Evolutionary conservation across 2,113 vertebrate genomes (phyloP), one percentile per base, ranked within the genome.

Genomic region (Cyphomyrus discorhynchus): DNA sequence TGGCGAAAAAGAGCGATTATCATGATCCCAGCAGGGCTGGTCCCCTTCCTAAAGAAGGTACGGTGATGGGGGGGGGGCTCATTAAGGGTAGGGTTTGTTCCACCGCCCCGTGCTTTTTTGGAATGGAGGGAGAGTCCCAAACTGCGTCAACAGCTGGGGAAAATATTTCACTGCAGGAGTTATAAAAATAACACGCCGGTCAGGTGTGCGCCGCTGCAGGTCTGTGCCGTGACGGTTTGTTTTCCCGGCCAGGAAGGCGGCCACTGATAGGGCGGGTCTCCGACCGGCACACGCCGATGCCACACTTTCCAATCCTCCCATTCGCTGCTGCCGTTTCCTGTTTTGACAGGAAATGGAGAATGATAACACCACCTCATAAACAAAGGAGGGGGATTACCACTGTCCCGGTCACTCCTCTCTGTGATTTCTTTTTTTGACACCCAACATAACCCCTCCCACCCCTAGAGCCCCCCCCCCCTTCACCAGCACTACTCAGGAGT

Each of bases 341-440:
- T 96, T 96, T 95, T 95, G 94, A 95, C 94, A 94, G 95, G 95
- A 96, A 96, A 94, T 93, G 92, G 93, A 92, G 92, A 93, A 94
- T 92, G 95, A 95, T 95, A 94, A 93, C 93, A 93, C 86, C 62
- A 92, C 89, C 91, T 66, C 89, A 91, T 93, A 96, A 95, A 96
- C 94, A 95, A 84, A 89, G 45, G 93, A 93, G 89, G 88, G 92
- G 90, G 92, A 91, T 91, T 90, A 91, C 92, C 92, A 93, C 91
- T 88, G 89, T 93, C 92, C 93, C 92, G 92, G 90, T 93, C 52
- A 46, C 84, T 88, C 90, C 92, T 91, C 92, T 91, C 91, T 35
- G 90, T 90, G 90, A 10, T 87, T 5, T 66, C 39, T 89, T 66
- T 77, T 89, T 82, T 42, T 89, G 70, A 80, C 49, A 53, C 31